These are phyloP conservation scores for Rhadina sibilatrix DNA, from an alignment of 2,113 vertebrate species.

Conservation along the genomic window DNA sequence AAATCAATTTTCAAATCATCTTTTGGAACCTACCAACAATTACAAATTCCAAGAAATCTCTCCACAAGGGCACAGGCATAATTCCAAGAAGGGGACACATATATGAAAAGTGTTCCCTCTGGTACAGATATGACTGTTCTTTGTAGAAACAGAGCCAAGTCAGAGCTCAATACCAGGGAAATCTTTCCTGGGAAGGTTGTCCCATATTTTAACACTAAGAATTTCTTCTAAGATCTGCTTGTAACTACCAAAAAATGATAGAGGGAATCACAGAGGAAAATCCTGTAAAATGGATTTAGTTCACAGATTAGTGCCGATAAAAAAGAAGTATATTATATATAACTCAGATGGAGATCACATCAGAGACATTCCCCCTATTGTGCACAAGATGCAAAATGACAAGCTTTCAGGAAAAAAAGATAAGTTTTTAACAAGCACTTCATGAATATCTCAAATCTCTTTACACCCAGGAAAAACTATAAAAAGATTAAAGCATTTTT, in stretches of 20 bases:
- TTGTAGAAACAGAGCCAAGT: not conserved
- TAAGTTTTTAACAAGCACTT: slow-evolving; percentile 22
- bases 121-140: not conserved
- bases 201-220: not conserved
- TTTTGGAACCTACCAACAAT: not conserved
- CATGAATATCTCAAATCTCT: not conserved
- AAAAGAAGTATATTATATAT: not conserved
- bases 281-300: not conserved
- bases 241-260: not conserved
- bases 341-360: not conserved
- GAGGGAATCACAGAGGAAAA: not conserved
- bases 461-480: not conserved
- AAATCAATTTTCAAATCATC: not conserved
- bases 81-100: not conserved
- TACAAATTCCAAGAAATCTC: not conserved
- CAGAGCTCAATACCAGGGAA: not conserved
- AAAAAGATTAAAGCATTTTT: not conserved
- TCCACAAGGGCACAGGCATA: not conserved
- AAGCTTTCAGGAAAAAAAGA: slow-evolving; percentile 1
- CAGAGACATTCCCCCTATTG: not conserved
- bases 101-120: not conserved
- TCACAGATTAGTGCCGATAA: not conserved
- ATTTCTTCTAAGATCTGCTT: not conserved
- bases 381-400: slow-evolving; percentile 3
- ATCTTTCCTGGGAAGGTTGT: not conserved